Evolutionary conservation across 2,797 vertebrate species (phyloP), one percentile per base, ranked within the genome.

Genomic region (Pygocentrus nattereri): DNA sequence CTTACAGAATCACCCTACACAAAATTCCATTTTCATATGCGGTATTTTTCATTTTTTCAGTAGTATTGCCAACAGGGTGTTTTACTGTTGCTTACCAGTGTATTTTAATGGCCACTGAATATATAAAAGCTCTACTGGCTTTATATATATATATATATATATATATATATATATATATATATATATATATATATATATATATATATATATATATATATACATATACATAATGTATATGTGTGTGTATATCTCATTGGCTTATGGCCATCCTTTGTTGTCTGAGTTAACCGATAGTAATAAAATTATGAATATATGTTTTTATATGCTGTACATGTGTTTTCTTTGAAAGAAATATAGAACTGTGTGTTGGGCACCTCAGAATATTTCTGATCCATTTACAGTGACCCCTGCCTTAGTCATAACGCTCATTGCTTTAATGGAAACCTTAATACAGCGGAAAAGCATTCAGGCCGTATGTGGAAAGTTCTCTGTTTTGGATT

Each of bases 231-330:
- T 77, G 54, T 78, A 80, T n/a, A n/a, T n/a, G n/a, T 76, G 12
- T 78, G 49, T 79, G 38, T 75, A 79, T 90, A 91, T 91, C 86
- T 91, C 85, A 86, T n/a, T 87, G 90, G 89, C 89, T 79, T 86
- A 86, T 76, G 75, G 84, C 86, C 89, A 86, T 88, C 85, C 85
- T 90, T 90, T 93, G 91, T 92, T 89, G 87, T 91, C 88, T 83
- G 91, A 91, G 85, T 93, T 94, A 93, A 91, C 92, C 89, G 83
- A 87, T 88, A 87, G 90, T 94, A 94, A 93, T 91, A 90, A 91
- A 93, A 92, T 90, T 91, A 95, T 94, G 93, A 95, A 93, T 93
- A 94, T 94, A 92, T 94, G 91, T 94, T 94, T 95, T 94, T 94
- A 93, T 93, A 92, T 87, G 83, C 50, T 34, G 34, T 85, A 78